Percentiles rank a stretch among this genome's conserved stretches.
These are phyloP conservation scores for Papilio demoleus DNA, from an alignment of 2,888 invertebrate species.

Conservation along the genomic window DNA sequence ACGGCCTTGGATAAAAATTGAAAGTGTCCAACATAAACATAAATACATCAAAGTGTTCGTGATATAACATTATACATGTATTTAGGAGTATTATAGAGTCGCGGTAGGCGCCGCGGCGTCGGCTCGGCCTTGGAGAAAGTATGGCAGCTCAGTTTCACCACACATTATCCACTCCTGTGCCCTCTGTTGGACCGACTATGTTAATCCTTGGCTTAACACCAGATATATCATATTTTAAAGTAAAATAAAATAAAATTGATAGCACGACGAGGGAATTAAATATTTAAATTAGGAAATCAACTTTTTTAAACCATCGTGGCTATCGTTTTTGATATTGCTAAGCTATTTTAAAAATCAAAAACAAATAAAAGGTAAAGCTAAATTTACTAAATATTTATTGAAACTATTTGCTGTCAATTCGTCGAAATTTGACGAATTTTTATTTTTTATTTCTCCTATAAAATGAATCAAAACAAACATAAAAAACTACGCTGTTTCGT, in stretches of 20 bases:
- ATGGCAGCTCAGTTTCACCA: conserved; percentile 66
- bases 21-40: conserved; percentile 49
- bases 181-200: conserved; percentile 44
- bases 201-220: conserved; percentile 44
- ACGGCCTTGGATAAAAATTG: conserved; percentile 46
- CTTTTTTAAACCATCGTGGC: too few relatives aligned
- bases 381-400: neutral
- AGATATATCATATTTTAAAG: too few relatives aligned
- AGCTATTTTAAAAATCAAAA: neutral
- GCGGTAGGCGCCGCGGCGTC: conserved; percentile 57
- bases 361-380: neutral
- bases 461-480: conserved; percentile 5
- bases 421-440: neutral
- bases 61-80: conserved; percentile 71
- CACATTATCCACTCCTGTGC: conserved; percentile 47
- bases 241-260: conserved; percentile 47
- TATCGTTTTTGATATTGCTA: neutral
- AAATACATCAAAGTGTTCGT: conserved; percentile 57
- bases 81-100: conserved; percentile 55
- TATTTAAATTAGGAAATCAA: too few relatives aligned
- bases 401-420: neutral
- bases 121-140: conserved; percentile 77
- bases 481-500: conserved; percentile 25
- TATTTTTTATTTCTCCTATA: neutral
- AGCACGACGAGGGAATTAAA: too few relatives aligned